These are phyloP conservation scores for Acanthochromis polyacanthus DNA, from an alignment of 2,113 vertebrate genomes.

Conservation along the genomic window DNA sequence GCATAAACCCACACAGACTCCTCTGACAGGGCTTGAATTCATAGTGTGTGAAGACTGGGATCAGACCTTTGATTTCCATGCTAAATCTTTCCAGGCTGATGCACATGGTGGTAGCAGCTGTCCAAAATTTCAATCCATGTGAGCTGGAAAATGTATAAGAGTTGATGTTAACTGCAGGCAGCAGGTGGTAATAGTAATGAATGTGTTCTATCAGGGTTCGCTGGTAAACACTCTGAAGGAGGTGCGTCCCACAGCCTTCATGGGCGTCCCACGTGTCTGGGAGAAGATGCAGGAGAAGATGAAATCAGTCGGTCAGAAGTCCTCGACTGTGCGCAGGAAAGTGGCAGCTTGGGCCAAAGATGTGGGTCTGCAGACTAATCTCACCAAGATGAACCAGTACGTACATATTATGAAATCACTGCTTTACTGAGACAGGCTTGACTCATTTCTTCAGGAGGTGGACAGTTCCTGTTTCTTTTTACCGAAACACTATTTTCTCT, in stretches of 20 bases:
- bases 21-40: too few relatives aligned
- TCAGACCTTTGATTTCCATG: too few relatives aligned
- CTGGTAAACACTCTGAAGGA: constrained; percentile 90
- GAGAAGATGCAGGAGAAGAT: constrained; percentile 97
- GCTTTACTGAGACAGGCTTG: neutral
- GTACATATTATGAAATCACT: neutral
- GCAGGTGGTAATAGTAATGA: too few relatives aligned
- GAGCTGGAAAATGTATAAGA: neutral
- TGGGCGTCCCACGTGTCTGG: constrained; percentile 96
- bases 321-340: constrained; percentile 84
- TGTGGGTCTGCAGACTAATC: constrained; percentile 88
- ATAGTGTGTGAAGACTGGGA: too few relatives aligned
- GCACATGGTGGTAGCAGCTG: too few relatives aligned
- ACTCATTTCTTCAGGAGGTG: neutral
- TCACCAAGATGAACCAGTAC: constrained; percentile 89
- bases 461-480: neutral
- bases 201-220: constrained; percentile 84
- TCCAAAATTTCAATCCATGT: too few relatives aligned
- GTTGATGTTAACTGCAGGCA: too few relatives aligned
- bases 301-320: constrained; percentile 85
- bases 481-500: neutral
- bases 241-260: constrained; percentile 90
- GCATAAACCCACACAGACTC: too few relatives aligned
- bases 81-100: too few relatives aligned
- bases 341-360: constrained; percentile 91